Evolutionary conservation across 2,888 invertebrate genomes (phyloP), one percentile per base, ranked within the genome.

Genomic region (Melinopterus prodromus): DNA sequence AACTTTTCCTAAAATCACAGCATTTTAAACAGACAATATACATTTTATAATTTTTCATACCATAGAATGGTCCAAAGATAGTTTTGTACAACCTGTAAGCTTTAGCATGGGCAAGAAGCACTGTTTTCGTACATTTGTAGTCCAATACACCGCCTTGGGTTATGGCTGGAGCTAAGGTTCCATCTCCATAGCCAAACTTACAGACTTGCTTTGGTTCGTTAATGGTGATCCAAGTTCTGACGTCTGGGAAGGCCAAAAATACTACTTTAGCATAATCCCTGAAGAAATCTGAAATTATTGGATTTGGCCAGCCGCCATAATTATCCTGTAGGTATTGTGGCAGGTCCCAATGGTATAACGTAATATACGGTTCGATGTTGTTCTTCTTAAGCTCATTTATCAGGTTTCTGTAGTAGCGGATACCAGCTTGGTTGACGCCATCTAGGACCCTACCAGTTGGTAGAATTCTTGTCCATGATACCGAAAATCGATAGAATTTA

Each of bases 391-490:
- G 90, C 84, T 93, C 94, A 85, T 95, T 90, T 78, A 97, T 94
- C 72, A 97, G 88, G 83, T 93, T 92, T 85, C 93, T 93, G 87
- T 97, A 97, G 88, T 96, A 96, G 80, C 92, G 89, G 12, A 97
- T 90, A 16, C 95, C 97, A 2, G 92, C 90, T 70, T 91, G 89
- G 86, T 95, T 97, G 16, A 95, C 90, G 16, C 91, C 86, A 84
- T 93, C 92, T 7, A 53, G 7, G 12, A 92, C 90, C 79, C 92
- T 90, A 9, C 95, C 96, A 12, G 91, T 92, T 0, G 96, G 95
- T 82, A 96, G 89, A 75, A 97, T 90, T 77, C 96, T 90, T 0
- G 94, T 89, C 96, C 96, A 97, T 0, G 95, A 92, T 83, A 95
- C 91, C 0, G 94, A 95, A 87, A 95, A 95, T 71, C 95, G 91